These are phyloP conservation scores for Drosophila rellima DNA, from an alignment of 2,888 invertebrate species.

Conservation along the genomic window DNA sequence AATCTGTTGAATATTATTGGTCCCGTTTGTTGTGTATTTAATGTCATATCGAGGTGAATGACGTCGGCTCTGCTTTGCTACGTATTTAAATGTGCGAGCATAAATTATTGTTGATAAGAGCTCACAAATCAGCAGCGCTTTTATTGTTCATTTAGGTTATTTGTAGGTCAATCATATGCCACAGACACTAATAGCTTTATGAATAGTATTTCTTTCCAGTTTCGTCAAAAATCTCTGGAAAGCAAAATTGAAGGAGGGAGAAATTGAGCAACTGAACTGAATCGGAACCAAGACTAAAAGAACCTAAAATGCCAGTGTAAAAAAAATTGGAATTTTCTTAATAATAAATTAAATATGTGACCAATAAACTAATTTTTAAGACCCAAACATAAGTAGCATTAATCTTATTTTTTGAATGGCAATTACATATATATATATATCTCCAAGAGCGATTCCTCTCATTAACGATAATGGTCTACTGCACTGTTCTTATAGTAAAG, in stretches of 20 bases:
- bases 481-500: no score
- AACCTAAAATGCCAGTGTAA: background rate
- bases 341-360: slow-evolving; percentile 10
- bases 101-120: slow-evolving; percentile 35
- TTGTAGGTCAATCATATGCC: slow-evolving; percentile 30
- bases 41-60: slow-evolving; percentile 68
- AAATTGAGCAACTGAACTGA: background rate
- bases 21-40: slow-evolving; percentile 23
- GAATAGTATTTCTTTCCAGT: slow-evolving; percentile 23
- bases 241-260: slow-evolving; percentile 8
- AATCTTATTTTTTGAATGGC: background rate
- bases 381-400: background rate
- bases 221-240: background rate
- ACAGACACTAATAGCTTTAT: slow-evolving; percentile 1
- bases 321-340: background rate
- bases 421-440: no score
- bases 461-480: no score
- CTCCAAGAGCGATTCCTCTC: no score
- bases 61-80: slow-evolving; percentile 17
- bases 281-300: background rate
- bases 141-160: slow-evolving; percentile 27
- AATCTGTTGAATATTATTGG: slow-evolving; percentile 16
- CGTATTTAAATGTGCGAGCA: slow-evolving; percentile 3
- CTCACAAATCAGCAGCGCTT: background rate
- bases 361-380: background rate